These are phyloP conservation scores for Haliclystus octoradiatus DNA, from an alignment of 30 jellyfish, hydroid and myxozoan genomes.

Conservation along the genomic window DNA sequence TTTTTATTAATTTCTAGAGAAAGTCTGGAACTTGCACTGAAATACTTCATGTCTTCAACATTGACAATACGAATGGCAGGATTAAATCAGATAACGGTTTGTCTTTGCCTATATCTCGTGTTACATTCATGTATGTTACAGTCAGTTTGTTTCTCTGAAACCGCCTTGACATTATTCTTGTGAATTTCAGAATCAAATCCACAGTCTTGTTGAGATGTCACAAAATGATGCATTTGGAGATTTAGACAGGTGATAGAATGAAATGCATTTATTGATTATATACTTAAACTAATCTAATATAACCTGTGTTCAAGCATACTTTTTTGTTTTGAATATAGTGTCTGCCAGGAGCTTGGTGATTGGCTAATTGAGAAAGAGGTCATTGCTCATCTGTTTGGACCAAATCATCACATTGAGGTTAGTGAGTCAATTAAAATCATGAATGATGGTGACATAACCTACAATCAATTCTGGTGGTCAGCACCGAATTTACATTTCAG, in stretches of 20 bases:
- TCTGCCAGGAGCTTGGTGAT: slow-evolving; percentile 68
- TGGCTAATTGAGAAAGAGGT: slow-evolving; percentile 85
- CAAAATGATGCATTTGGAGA: slow-evolving; percentile 84
- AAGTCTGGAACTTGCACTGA: slow-evolving; percentile 70
- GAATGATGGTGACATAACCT: too few species aligned
- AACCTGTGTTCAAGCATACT: not conserved
- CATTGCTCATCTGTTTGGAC: slow-evolving; percentile 92
- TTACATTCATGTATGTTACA: too few species aligned
- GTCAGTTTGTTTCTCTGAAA: too few species aligned
- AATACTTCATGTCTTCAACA: slow-evolving; percentile 89
- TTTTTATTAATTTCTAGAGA: too few species aligned
- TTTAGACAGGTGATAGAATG: slow-evolving; percentile 54
- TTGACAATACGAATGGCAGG: slow-evolving; percentile 98
- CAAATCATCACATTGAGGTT: slow-evolving; percentile 94
- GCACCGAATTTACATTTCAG: too few species aligned
- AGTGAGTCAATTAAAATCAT: too few species aligned
- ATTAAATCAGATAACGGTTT: slow-evolving; percentile 80
- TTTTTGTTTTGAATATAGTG: slow-evolving; percentile 10
- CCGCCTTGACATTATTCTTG: too few species aligned
- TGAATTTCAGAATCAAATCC: slow-evolving; percentile 91
- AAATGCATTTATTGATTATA: not conserved
- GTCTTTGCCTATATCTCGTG: slow-evolving; percentile 3
- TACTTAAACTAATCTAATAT: not conserved
- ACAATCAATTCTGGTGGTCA: too few species aligned
- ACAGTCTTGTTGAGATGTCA: slow-evolving; percentile 69